Evolutionary conservation across 1,140 invertebrate species (phyloP), one percentile per base, ranked within the genome.

Genomic region (Linepithema humile): DNA sequence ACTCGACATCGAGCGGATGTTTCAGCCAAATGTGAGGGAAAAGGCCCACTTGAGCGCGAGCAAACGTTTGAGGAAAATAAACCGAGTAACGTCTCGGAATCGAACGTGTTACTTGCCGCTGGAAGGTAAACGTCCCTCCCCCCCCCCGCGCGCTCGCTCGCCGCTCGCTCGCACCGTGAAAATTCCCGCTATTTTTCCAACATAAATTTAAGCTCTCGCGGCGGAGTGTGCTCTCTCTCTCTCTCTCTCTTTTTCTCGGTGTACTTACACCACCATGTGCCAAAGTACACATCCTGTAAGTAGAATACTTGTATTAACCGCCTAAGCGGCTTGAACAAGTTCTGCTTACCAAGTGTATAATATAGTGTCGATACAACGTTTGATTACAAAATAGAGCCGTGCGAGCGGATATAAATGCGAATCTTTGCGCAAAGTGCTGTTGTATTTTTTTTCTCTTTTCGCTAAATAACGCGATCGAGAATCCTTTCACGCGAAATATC

Each of bases 51-150:
- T 32, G 64, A 32, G 20, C 73, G 62, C 75, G 64, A 70, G 48
- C 26, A 70, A 80, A 80, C 48, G 75, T 55, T 80, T 57, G 62
- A 70, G 75, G 12, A 57, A 80, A 80, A 80, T 80, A 80, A 69
- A 62, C 59, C 59, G 59, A 70, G 53, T 43, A 80, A 70, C 38
- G 50, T 80, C 26, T 80, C 48, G 23, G 23, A 78, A 78, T 78
- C 75, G 64, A 80, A 80, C 38, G 48, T 80, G 64, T 69, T 69
- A 80, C 67, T 77, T 59, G 45, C 43, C 29, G 45, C 50, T n/a
- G 74, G 43, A 65, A 65, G 15, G 43, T 77, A 77, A 78, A 78
- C 75, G 48, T 1, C 17, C 62, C 23, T 10, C 9, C 12, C 53
- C 1, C n/a, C n/a, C 29, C 26, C 9, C 4, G 32, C 32, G 29